Evolutionary conservation across 2,797 vertebrate genomes (phyloP), one percentile per base, ranked within the genome.

Genomic region (Sebastiscus tertius): DNA sequence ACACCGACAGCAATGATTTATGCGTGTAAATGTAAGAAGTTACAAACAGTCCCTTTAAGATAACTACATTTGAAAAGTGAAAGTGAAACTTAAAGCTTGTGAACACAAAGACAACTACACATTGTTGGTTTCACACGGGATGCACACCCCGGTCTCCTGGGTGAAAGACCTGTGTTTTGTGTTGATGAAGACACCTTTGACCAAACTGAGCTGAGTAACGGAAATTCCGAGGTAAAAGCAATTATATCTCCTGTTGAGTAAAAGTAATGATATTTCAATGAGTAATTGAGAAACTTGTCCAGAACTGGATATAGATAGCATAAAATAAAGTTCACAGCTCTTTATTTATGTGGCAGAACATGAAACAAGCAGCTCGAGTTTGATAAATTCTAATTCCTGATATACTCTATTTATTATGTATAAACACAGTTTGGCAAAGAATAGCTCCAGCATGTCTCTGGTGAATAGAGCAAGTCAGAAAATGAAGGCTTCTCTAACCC

Each of bases 341-440:
- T 68, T 63, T 46, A 79, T 74, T 76, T 52, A 71, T 58, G 27
- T 77, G 33, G 58, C 71, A 78, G 10, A 72, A 84, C 61, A 83
- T 81, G 60, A 88, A 83, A 84, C 61, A 80, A 70, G 65, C 52
- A 16, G 63, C 31, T 75, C 12, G 4, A 76, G 49, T 55, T 77
- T 65, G 42, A 87, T 88, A 69, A 82, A 85, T 80, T 84, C 22
- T 75, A 56, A 82, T 82, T 84, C 83, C 80, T 74, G 72, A 75
- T 78, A 71, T 52, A 71, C 66, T 69, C 4, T 68, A 87, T 92
- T 86, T 77, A 88, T 90, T 83, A 91, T 90, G 86, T 78, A 86
- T 87, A 82, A 88, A 88, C 61, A 74, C 82, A 81, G 70, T 82
- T 88, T 89, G 82, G 82, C 65, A 79, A 66, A 73, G 76, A 87